A percentile compares a stretch with the other conserved stretches of the same genome.
phyloP scores from a whole-genome alignment of 1,140 invertebrate species.

The Brachionus koreanus region DNA sequence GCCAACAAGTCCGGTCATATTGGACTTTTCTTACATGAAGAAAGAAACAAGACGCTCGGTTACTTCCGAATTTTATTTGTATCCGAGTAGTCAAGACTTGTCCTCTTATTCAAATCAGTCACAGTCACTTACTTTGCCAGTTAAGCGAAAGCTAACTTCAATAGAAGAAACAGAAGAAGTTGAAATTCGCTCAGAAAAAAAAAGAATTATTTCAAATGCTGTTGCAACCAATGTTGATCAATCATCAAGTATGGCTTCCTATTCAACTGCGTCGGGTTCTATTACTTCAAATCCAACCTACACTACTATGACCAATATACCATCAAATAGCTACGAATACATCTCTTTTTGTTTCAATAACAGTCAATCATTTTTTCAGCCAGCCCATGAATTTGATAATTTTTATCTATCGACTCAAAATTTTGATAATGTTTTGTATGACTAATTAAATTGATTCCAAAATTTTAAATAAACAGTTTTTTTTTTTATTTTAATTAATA shows the following conservation, averaged over 20 bases:
- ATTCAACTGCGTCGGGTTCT: not conserved
- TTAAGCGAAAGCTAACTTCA: constrained; percentile 1
- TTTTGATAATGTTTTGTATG: constrained; percentile 4
- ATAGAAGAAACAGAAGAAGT: not conserved
- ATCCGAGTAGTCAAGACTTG: not conserved
- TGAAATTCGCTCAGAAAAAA: not conserved
- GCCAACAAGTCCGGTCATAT: not conserved
- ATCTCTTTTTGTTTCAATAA: constrained; percentile 8
- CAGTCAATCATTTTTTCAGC: not conserved
- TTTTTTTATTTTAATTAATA: not conserved
- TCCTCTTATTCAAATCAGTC: not conserved
- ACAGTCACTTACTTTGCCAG: not conserved
- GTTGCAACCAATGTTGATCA: not conserved
- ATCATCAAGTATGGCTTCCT: not conserved
- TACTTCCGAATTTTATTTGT: not conserved
- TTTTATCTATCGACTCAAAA: constrained; percentile 15
- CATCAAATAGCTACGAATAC: not conserved
- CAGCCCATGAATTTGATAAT: constrained; percentile 29
- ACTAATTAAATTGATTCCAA: not conserved
- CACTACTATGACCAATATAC: not conserved
- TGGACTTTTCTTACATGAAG: constrained; percentile 28
- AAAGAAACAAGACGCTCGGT: not conserved
- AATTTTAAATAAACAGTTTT: not conserved
- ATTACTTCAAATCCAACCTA: not conserved
- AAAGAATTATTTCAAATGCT: not conserved